These are phyloP conservation scores for Dendropsophus ebraccatus DNA, from an alignment of 2,113 vertebrate species.

Conservation along the genomic window DNA sequence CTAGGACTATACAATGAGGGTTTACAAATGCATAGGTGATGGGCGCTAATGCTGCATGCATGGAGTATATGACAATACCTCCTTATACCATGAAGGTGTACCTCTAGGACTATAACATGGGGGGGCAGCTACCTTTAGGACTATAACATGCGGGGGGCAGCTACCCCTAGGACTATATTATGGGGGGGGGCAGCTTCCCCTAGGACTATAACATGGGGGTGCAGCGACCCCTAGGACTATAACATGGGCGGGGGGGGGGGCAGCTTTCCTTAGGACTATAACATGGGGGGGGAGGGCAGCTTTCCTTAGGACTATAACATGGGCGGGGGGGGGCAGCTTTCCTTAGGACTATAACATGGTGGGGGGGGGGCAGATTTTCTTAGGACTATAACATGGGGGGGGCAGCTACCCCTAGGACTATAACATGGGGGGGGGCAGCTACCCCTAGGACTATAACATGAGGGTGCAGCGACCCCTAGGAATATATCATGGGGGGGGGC, in stretches of 20 bases:
- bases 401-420: too few species aligned
- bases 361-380: background rate
- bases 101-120: background rate
- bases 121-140: too few species aligned
- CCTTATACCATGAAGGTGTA: background rate
- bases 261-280: background rate
- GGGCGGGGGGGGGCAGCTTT: background rate
- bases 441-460: background rate
- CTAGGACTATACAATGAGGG: background rate
- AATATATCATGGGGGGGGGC: background rate
- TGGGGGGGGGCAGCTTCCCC: background rate
- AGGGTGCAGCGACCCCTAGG: background rate
- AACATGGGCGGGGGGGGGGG: too few species aligned
- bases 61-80: too few species aligned
- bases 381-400: too few species aligned
- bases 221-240: too few species aligned
- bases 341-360: background rate
- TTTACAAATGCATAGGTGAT: too few species aligned
- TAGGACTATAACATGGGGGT: background rate
- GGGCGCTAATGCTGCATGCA: too few species aligned
- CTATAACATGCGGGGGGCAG: too few species aligned
- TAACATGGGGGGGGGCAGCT: too few species aligned
- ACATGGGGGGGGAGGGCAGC: too few species aligned
- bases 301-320: background rate
- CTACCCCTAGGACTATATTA: too few species aligned